Conservation (phyloP, 2,797 vertebrate genomes). For the Pseudomugil tenellus region DNA sequence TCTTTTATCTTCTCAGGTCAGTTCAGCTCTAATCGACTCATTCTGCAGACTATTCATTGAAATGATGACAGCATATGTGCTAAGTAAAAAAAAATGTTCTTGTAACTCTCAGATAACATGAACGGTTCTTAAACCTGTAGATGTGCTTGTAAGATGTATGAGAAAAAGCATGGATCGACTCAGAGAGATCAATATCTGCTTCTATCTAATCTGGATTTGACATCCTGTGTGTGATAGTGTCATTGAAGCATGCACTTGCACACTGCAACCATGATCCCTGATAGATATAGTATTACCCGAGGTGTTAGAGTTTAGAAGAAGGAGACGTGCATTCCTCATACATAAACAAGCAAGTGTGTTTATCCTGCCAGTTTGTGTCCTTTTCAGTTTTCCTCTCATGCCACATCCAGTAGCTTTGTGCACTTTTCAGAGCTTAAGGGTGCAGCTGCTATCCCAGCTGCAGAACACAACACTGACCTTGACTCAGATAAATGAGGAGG, state of each 20-base stretch:
- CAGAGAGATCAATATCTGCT: slow-evolving; percentile 27
- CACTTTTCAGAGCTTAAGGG: slow-evolving; percentile 12
- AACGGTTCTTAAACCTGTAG: not conserved
- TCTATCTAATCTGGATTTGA: slow-evolving; percentile 16
- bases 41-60: slow-evolving; percentile 10
- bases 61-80: not conserved
- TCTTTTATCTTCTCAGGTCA: not conserved
- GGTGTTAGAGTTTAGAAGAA: slow-evolving; percentile 5
- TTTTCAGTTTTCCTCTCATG: slow-evolving; percentile 27
- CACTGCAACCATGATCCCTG: not conserved
- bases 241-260: not conserved
- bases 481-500: slow-evolving; percentile 44
- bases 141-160: not conserved
- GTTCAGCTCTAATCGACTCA: slow-evolving; percentile 27
- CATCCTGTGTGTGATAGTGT: slow-evolving; percentile 16
- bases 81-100: slow-evolving; percentile 19
- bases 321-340: not conserved
- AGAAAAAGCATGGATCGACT: slow-evolving; percentile 12
- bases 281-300: not conserved
- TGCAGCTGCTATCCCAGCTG: slow-evolving; percentile 24
- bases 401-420: slow-evolving; percentile 31
- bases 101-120: not conserved
- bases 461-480: slow-evolving; percentile 60
- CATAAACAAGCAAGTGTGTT: slow-evolving; percentile 18
- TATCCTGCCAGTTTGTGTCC: slow-evolving; percentile 10